A percentile compares a stretch with the other conserved stretches of the same genome.
phyloP scores from a whole-genome alignment of 2,888 invertebrate species.

The Drosophila hamatofila region DNA sequence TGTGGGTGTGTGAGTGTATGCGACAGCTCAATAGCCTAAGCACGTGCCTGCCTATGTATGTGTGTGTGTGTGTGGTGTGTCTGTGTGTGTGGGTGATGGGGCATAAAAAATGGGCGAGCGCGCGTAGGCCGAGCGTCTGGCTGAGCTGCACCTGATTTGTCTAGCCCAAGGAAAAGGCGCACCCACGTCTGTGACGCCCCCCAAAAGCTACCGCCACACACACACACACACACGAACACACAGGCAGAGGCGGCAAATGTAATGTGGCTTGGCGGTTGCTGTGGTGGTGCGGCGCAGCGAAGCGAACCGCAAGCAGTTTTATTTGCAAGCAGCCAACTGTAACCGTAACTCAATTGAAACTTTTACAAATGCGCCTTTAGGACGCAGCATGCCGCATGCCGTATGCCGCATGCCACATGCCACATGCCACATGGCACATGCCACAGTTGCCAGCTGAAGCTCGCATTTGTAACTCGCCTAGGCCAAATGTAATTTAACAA shows the following conservation, averaged over 20 bases:
- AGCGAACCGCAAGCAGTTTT: slow-evolving; percentile 63
- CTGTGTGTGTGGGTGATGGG: slow-evolving; percentile 32
- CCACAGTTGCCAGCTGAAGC: slow-evolving; percentile 11
- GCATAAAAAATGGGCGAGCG: slow-evolving; percentile 51
- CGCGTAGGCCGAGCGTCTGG: slow-evolving; percentile 43
- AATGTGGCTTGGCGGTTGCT: slow-evolving; percentile 32
- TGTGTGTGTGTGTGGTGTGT: not conserved
- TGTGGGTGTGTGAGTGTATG: slow-evolving; percentile 6
- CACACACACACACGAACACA: not conserved
- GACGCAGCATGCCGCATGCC: slow-evolving; percentile 23
- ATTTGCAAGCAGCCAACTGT: slow-evolving; percentile 54
- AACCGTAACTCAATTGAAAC: slow-evolving; percentile 71
- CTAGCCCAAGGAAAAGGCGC: slow-evolving; percentile 2
- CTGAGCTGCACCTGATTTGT: slow-evolving; percentile 17
- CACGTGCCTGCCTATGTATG: slow-evolving; percentile 2
- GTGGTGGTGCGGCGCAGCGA: slow-evolving; percentile 34
- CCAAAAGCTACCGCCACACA: not conserved
- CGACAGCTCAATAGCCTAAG: slow-evolving; percentile 34
- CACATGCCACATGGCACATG: slow-evolving; percentile 19
- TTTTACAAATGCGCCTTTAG: slow-evolving; percentile 42
- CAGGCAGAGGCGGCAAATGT: slow-evolving; percentile 18
- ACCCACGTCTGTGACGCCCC: not conserved
- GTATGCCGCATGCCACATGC: slow-evolving; percentile 13
- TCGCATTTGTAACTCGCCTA: slow-evolving; percentile 23
- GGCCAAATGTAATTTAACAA: slow-evolving; percentile 46